These are phyloP conservation scores for Temnothorax curvispinosus DNA, from an alignment of 1,140 invertebrate genomes.

Conservation along the genomic window DNA sequence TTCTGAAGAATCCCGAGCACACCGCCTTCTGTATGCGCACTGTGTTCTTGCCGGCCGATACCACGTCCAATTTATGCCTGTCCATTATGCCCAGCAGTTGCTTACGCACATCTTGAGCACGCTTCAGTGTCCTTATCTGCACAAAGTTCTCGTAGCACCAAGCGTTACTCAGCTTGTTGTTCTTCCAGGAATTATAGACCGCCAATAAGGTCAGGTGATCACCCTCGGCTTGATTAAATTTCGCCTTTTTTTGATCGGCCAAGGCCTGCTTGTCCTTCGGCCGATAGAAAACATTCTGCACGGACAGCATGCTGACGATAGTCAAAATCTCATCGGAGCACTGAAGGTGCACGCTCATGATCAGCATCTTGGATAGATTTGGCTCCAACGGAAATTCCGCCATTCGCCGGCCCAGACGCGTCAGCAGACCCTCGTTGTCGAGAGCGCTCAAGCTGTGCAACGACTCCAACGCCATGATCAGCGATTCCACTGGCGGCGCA, in stretches of 20 bases:
- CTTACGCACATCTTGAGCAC: slow-evolving; percentile 99
- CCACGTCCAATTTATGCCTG: slow-evolving; percentile 98
- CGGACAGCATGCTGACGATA: slow-evolving; percentile 99
- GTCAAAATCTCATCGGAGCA: slow-evolving; percentile 99
- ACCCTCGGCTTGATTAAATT: slow-evolving; percentile 99
- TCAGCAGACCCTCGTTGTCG: slow-evolving; percentile 98
- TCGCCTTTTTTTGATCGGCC: slow-evolving; percentile 99
- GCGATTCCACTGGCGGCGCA: slow-evolving; percentile 97
- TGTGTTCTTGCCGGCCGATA: slow-evolving; percentile 98
- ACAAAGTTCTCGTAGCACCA: slow-evolving; percentile 99
- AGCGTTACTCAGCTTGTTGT: slow-evolving; percentile 99
- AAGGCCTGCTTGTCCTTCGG: slow-evolving; percentile 99
- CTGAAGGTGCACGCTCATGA: slow-evolving; percentile 99
- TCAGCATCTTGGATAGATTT: slow-evolving; percentile 99
- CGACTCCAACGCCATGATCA: slow-evolving; percentile 99
- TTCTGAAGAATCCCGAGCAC: slow-evolving; percentile 99
- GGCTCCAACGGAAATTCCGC: slow-evolving; percentile 99
- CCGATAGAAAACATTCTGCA: slow-evolving; percentile 99
- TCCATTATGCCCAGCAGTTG: slow-evolving; percentile 99
- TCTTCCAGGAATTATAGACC: slow-evolving; percentile 99
- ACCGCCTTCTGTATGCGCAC: slow-evolving; percentile 99
- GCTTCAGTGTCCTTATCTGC: slow-evolving; percentile 97
- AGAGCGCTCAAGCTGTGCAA: slow-evolving; percentile 98
- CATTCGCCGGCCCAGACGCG: slow-evolving; percentile 97
- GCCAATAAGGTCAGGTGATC: slow-evolving; percentile 99